Conservation (phyloP, 1,140 invertebrate genomes). For the Drosophila nebulosa region DNA sequence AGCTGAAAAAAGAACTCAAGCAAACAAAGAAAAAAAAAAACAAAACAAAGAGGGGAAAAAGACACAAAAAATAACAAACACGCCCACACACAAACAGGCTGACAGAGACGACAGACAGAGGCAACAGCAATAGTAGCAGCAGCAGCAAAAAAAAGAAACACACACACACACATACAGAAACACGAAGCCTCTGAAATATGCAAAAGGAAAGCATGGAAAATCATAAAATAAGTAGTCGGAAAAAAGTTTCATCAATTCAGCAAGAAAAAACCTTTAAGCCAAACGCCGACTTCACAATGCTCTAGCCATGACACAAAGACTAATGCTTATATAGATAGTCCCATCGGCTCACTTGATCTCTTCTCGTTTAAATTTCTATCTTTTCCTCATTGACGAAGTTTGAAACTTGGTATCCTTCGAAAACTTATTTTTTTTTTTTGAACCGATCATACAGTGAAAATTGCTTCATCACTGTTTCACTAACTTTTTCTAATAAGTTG, state of each 20-base stretch:
- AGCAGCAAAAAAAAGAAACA: background rate
- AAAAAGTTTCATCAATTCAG: background rate
- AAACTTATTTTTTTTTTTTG: no score
- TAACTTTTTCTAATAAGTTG: no score
- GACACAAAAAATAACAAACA: constrained; percentile 46
- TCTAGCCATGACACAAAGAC: background rate
- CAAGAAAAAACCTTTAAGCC: background rate
- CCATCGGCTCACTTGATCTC: no score
- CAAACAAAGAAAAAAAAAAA: constrained; percentile 5
- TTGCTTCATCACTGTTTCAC: no score
- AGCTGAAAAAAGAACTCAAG: constrained; percentile 3
- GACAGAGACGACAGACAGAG: constrained; percentile 47
- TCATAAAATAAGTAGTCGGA: constrained; percentile 25
- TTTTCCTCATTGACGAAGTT: no score
- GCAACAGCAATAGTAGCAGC: constrained; percentile 28
- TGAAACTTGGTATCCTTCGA: no score
- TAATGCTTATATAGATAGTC: background rate
- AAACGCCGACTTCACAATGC: background rate
- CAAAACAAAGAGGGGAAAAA: constrained; percentile 37
- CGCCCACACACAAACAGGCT: constrained; percentile 55
- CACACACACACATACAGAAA: background rate
- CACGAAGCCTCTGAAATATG: background rate
- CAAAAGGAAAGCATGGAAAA: constrained; percentile 16
- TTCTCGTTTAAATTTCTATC: no score
- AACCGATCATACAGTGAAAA: no score